phyloP scores from a whole-genome alignment of 92 coral and sea anemone genomes.

The Parazoanthus darwini region DNA sequence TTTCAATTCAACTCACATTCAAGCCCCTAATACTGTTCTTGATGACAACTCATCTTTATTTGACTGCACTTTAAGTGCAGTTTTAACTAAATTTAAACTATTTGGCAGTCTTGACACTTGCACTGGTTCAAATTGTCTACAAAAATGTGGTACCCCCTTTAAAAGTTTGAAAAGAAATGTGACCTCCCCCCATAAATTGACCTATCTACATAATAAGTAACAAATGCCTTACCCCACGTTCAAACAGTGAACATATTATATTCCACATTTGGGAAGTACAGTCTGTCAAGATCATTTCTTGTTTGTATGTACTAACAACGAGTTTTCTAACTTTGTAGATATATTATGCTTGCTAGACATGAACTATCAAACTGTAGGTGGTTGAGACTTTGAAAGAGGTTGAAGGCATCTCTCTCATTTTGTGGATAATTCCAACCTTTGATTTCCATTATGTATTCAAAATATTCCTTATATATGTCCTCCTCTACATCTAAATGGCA shows the following conservation, averaged over 20 bases:
- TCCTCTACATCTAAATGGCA: too few relatives aligned
- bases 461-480: too few relatives aligned
- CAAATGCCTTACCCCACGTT: slow-evolving; percentile 28
- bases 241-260: slow-evolving; percentile 29
- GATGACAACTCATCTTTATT: slow-evolving; percentile 26
- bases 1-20: slow-evolving; percentile 22
- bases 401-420: slow-evolving; percentile 66
- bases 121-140: slow-evolving; percentile 26
- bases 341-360: slow-evolving; percentile 29
- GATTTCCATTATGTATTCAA: slow-evolving; percentile 21
- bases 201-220: slow-evolving; percentile 30
- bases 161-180: slow-evolving; percentile 37
- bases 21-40: slow-evolving; percentile 16
- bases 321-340: slow-evolving; percentile 20
- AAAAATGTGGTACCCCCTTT: slow-evolving; percentile 30
- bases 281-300: slow-evolving; percentile 31
- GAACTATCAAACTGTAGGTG: slow-evolving; percentile 55
- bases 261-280: slow-evolving; percentile 21
- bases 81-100: slow-evolving; percentile 26
- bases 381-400: slow-evolving; percentile 63
- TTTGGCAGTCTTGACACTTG: slow-evolving; percentile 28
- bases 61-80: slow-evolving; percentile 39
- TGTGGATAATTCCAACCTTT: slow-evolving; percentile 64
- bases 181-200: slow-evolving; percentile 34
- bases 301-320: slow-evolving; percentile 25